These are phyloP conservation scores for Anthoptus insignis DNA, from an alignment of 2,888 invertebrate genomes.

Conservation along the genomic window DNA sequence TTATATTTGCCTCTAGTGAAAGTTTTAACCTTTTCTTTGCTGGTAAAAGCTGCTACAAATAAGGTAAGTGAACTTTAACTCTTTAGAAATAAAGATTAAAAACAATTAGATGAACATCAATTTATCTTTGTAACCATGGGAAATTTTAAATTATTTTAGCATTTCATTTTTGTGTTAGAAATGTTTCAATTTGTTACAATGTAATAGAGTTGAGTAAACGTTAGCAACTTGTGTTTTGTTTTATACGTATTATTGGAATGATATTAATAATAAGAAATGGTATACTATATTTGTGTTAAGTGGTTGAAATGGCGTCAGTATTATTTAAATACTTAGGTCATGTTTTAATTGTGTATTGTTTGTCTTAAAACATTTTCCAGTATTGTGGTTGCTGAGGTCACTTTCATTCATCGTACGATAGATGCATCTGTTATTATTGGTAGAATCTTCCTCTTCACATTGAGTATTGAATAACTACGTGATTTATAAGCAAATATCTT, in stretches of 20 bases:
- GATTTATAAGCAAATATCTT: too few relatives aligned
- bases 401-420: conserved; percentile 4
- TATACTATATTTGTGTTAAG: background rate
- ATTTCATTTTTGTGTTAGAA: conserved; percentile 3
- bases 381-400: conserved; percentile 12
- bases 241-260: too few relatives aligned
- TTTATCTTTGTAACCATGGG: conserved; percentile 9
- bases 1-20: conserved; percentile 18
- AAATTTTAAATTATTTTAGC: conserved; percentile 3
- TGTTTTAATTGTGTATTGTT: background rate
- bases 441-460: too few relatives aligned
- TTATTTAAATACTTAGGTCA: background rate
- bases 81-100: conserved; percentile 3
- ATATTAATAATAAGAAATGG: background rate
- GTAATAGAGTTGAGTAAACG: too few relatives aligned
- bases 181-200: background rate
- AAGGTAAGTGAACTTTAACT: conserved; percentile 20
- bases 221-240: too few relatives aligned
- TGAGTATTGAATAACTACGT: too few relatives aligned
- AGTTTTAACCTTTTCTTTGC: conserved; percentile 27
- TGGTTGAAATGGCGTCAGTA: background rate
- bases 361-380: background rate
- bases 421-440: too few relatives aligned
- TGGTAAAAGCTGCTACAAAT: conserved; percentile 15
- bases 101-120: background rate